These are phyloP conservation scores for Porites australiensis DNA, from an alignment of 64 coral and sea anemone genomes.

Conservation along the genomic window DNA sequence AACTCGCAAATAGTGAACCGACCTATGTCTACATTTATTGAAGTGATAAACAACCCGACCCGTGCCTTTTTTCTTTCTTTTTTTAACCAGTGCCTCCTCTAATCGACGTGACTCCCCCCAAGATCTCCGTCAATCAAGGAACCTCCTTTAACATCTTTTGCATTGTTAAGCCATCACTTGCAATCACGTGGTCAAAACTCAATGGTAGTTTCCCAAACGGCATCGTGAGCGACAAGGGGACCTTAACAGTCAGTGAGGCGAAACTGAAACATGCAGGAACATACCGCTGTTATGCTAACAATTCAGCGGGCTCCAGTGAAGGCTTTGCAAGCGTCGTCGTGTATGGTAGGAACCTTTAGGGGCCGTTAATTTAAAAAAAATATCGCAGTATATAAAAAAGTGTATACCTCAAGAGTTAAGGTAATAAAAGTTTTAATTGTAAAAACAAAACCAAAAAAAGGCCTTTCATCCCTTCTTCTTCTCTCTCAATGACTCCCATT, in stretches of 20 bases:
- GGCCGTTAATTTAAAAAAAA: not conserved
- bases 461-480: too few relatives aligned
- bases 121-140: conserved; percentile 53
- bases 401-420: too few relatives aligned
- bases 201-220: conserved; percentile 60
- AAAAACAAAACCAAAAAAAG: too few relatives aligned
- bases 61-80: not conserved
- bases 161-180: conserved; percentile 35
- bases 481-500: too few relatives aligned
- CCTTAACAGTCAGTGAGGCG: conserved; percentile 36
- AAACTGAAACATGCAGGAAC: conserved; percentile 73
- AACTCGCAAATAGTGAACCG: not conserved
- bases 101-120: conserved; percentile 52
- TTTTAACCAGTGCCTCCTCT: conserved; percentile 58
- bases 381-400: too few relatives aligned
- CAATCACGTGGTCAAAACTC: conserved; percentile 73
- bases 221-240: conserved; percentile 10
- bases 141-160: conserved; percentile 61
- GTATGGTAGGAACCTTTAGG: conserved; percentile 59
- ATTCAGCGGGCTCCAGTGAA: conserved; percentile 78
- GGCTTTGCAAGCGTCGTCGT: conserved; percentile 74
- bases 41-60: not conserved
- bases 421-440: too few relatives aligned
- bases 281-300: conserved; percentile 80
- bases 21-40: not conserved